Evolutionary conservation across 2,113 vertebrate species (phyloP), one percentile per base, ranked within the genome.

Genomic region (Hypocryptadius cinnamomeus): DNA sequence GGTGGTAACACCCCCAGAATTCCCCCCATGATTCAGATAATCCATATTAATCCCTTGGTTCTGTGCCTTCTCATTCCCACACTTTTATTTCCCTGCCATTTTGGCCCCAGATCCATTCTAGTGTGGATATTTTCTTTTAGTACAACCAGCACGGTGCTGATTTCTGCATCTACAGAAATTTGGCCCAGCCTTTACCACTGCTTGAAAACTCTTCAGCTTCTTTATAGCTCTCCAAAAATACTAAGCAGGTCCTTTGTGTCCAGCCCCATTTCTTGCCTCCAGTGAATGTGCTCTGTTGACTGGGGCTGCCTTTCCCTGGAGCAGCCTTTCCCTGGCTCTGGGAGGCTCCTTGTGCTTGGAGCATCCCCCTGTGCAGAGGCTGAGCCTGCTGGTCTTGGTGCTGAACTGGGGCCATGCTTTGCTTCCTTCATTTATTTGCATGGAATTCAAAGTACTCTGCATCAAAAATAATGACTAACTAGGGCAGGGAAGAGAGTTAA

Each of bases 401-500:
- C 87, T 48, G 72, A 25, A 14, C 64, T 30, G 3, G 51, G 47
- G 9, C 54, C 47, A 5, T 8, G 45, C 59, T 93, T 73, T 6
- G 2, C 33, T 73, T n/a, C 59, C 11, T 50, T 88, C 60, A 37
- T 93, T 91, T 64, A 85, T 93, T 95, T 60, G 24, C 56, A n/a
- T 53, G 82, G 87, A 91, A 84, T 95, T 89, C 65, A 70, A 95
- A 85, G 61, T 14, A 39, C 68, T 87, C 85, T 85, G 69, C 69
- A 85, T 90, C 44, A 87, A 89, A 89, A 89, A 73, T 42, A 91
- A 73, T 61, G 89, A 81, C 17, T 53, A 82, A 93, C 50, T 91
- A 87, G 87, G 84, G 84, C 91, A 95, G 81, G 44, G 39, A 3
- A 70, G 61, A 0, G 61, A 92, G 92, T 81, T 89, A 92, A 93